Base-by-base conservation (phyloP, 2,888 invertebrate species). In the Orgyia antiqua region DNA sequence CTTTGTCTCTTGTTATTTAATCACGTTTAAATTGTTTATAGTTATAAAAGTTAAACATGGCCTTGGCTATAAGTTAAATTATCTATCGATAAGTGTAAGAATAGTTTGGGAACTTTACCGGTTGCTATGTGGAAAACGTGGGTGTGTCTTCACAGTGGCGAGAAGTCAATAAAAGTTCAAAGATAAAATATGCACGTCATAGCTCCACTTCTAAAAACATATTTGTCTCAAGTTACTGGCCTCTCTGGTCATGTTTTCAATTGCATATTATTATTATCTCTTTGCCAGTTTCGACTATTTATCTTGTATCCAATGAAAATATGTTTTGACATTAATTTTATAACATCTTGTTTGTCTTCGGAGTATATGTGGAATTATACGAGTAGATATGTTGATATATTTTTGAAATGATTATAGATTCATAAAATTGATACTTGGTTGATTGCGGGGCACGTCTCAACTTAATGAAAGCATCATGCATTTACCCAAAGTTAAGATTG, bases 261-360 rank as follows among this genome's bases (percentile, higher is more conserved):
- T 67, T 68, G 59, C 60, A 69, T 74, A n/a, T 6, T 6, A 15
- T 6, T 15, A 73, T 41, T 31, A 53, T 74, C 71, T 50, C 37
- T 55, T 62, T 58, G 61, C 68, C 72, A 60, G 77, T 82, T 83
- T 78, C 77, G 79, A 77, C 63, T 71, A 62, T 67, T 82, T 84
- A 82, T 84, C 83, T 74, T 72, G 72, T 79, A 52, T 69, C 74
- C 71, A 75, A 72, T 78, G 77, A 74, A 78, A 78, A 76, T 75
- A 75, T 73, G 70, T 75, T 74, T 68, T 76, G 71, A 71, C 64
- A 70, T 63, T 57, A 52, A 58, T 58, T 57, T 62, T 62, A 67
- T 63, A 68, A 70, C 58, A 69, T 60, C 58, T 65, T 71, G 69
- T 72, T 74, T 70, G 60, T 68, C 53, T 39, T 44, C 39, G 43